Percentiles rank a stretch among this genome's conserved stretches.
phyloP scores from a whole-genome alignment of 2,113 vertebrate genomes.

The Poeciliopsis retropinna region DNA sequence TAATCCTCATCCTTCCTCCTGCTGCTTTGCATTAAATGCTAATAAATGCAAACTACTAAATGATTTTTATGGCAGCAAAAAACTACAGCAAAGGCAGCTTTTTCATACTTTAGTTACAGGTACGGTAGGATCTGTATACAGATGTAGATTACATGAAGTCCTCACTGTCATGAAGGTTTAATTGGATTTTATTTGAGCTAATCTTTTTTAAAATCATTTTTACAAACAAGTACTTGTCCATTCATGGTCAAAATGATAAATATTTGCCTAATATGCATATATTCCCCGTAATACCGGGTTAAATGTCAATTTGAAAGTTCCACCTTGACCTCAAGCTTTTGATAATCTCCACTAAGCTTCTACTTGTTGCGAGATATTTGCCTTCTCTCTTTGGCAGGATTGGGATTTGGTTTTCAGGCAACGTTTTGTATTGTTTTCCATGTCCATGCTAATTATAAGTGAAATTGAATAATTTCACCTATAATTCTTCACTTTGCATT shows the following conservation, averaged over 20 bases:
- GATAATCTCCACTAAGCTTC: background rate
- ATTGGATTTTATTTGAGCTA: background rate
- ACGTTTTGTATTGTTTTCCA: background rate
- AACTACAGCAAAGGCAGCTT: background rate
- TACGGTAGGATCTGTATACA: background rate
- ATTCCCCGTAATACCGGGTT: background rate
- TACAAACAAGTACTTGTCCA: background rate
- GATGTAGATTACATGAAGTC: background rate
- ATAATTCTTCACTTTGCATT: no score
- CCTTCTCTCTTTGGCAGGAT: background rate
- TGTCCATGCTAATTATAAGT: background rate
- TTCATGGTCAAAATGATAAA: background rate
- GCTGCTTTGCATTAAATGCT: slow-evolving; percentile 7
- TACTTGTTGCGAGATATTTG: background rate
- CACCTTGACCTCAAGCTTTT: background rate
- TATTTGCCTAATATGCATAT: background rate
- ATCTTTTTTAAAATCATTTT: background rate
- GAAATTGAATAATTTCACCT: no score
- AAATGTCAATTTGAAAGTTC: background rate
- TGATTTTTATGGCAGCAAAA: background rate
- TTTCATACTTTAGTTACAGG: slow-evolving; percentile 6
- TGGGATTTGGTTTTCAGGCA: background rate
- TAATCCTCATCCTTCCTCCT: slow-evolving; percentile 9
- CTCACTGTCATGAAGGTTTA: background rate
- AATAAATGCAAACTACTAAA: slow-evolving; percentile 1